These are phyloP conservation scores for Lydus trimaculatus DNA, from an alignment of 2,888 invertebrate genomes.

Conservation along the genomic window DNA sequence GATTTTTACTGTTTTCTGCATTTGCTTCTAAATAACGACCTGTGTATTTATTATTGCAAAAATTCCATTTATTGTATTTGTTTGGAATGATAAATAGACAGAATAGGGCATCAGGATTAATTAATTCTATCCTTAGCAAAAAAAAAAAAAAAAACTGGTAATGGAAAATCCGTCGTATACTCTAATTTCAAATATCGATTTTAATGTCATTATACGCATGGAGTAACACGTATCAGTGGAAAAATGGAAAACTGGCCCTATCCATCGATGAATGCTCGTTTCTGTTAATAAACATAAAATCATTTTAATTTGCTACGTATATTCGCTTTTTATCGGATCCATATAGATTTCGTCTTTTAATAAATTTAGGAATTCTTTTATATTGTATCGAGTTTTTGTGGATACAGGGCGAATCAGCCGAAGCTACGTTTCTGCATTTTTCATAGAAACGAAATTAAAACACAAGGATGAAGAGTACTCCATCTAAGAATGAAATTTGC, in stretches of 20 bases:
- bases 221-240: neutral
- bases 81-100: neutral
- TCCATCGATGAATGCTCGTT: neutral
- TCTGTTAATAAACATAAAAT: neutral
- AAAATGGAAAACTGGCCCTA: neutral
- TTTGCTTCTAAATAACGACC: no score
- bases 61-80: neutral
- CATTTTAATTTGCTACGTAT: neutral
- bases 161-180: neutral
- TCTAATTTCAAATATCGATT: slow-evolving; percentile 10
- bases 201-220: slow-evolving; percentile 14
- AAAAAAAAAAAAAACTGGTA: neutral
- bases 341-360: neutral
- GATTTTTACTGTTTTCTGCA: no score
- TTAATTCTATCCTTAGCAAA: neutral
- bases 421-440: no score
- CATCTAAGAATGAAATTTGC: no score
- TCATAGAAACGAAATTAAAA: no score
- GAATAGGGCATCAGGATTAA: neutral
- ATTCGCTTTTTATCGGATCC: neutral
- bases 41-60: no score
- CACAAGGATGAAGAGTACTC: no score
- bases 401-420: no score
- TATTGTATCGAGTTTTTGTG: no score
- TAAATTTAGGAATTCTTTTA: no score